These are phyloP conservation scores for Eristalis pertinax DNA, from an alignment of 2,888 invertebrate genomes.

Conservation along the genomic window DNA sequence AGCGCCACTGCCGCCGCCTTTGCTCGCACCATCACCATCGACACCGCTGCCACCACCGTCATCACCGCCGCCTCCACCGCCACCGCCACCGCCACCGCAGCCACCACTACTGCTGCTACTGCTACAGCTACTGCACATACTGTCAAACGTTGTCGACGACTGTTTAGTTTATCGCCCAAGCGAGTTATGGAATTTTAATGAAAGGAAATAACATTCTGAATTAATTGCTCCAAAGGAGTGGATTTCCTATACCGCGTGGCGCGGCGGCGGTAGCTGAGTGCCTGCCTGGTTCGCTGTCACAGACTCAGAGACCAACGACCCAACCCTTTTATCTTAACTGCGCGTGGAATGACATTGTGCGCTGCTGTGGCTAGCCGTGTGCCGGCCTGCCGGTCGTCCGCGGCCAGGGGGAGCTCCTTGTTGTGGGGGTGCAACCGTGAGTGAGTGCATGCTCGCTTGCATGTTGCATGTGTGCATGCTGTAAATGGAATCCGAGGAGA, in stretches of 20 bases:
- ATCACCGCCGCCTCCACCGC: background rate
- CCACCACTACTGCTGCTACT: background rate
- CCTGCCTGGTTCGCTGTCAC: background rate
- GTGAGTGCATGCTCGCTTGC: constrained; percentile 1
- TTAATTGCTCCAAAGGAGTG: constrained; percentile 67
- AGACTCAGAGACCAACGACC: constrained; percentile 56
- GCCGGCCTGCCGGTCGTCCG: background rate
- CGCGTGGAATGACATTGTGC: constrained; percentile 27
- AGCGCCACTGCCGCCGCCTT: background rate
- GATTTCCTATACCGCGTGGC: constrained; percentile 40
- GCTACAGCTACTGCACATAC: background rate
- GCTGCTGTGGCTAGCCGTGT: background rate
- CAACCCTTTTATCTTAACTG: constrained; percentile 57
- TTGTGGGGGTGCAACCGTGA: constrained; percentile 25
- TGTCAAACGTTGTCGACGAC: constrained; percentile 65
- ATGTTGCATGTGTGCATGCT: constrained; percentile 28
- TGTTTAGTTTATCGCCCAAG: constrained; percentile 67
- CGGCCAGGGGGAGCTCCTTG: constrained; percentile 35
- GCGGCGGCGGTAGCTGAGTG: constrained; percentile 37
- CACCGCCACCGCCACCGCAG: background rate
- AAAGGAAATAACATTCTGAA: constrained; percentile 70
- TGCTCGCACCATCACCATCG: constrained; percentile 5
- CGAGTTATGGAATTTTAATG: constrained; percentile 72
- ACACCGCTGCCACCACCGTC: constrained; percentile 20
- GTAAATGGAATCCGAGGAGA: constrained; percentile 33